Base-by-base conservation (phyloP, 2,797 vertebrate species). In the Xenopus petersii region DNA sequence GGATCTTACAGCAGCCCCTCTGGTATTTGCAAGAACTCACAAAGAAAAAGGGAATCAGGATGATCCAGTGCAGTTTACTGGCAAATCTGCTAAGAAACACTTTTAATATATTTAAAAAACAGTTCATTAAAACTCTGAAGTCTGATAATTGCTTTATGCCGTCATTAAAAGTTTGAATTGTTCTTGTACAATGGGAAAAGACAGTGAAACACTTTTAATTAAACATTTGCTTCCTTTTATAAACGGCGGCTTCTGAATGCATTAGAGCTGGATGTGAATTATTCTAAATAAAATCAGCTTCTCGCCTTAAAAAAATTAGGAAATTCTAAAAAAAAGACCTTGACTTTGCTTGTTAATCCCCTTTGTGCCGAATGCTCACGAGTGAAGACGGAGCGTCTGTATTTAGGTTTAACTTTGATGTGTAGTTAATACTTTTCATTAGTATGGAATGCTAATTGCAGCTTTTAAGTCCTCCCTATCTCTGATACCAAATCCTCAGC, bases 401-500 rank as follows among this genome's bases (percentile, higher is more conserved):
- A 36, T 16, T 74, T 24, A 24, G 36, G 36, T 15, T 15, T 10
- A 78, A 26, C 75, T 62, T 8, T 0, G 5, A 62, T 66, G n/a
- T 16, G 4, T 64, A 71, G 73, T 42, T 42, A 66, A 2, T 2
- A 5, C 11, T 65, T 9, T n/a, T 59, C 48, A 71, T 66, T 64
- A 66, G 76, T 8, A 24, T 60, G 79, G 58, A 47, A 81, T 76
- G 13, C 15, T 30, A 2, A 70, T 73, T 74, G 64, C 73, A 75
- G 73, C 21, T 0, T 59, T 36, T 69, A 66, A 46, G 26, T 36
- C 71, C 16, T 24, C 55, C n/a, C 8, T 60, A 36, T 63, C 75
- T 64, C 71, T 42, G 11, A 51, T 65, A 48, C 49, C 16, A 61
- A 2, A 46, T 33, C 73, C 67, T 54, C 46, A 46, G 64, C 59